These are phyloP conservation scores for Zaprionus bogoriensis DNA, from an alignment of 2,888 invertebrate species.

Conservation along the genomic window DNA sequence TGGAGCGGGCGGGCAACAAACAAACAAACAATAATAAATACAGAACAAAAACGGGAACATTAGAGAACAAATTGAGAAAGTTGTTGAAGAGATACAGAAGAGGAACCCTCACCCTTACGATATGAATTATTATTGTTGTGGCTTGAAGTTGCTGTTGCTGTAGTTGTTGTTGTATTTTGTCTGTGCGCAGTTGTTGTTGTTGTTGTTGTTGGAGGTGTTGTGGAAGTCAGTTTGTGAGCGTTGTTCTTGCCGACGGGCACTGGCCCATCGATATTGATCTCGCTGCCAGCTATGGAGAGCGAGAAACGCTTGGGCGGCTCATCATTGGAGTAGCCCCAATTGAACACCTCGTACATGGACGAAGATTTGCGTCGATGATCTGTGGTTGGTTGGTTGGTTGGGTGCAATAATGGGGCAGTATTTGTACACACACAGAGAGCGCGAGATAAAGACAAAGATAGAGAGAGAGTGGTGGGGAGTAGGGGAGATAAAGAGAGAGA, in stretches of 20 bases:
- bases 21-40: slow-evolving; percentile 9
- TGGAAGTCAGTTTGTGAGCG: slow-evolving; percentile 50
- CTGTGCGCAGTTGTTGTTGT: slow-evolving; percentile 75
- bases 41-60: slow-evolving; percentile 26
- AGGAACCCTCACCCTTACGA: slow-evolving; percentile 82
- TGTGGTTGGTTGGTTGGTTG: slow-evolving; percentile 52
- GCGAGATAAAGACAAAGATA: too few relatives aligned
- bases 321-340: slow-evolving; percentile 85
- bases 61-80: slow-evolving; percentile 22
- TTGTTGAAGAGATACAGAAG: slow-evolving; percentile 36
- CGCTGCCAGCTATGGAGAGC: slow-evolving; percentile 82
- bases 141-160: slow-evolving; percentile 55
- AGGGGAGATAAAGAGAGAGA: slow-evolving; percentile 1
- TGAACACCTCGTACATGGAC: slow-evolving; percentile 89
- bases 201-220: slow-evolving; percentile 35
- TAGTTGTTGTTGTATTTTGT: too few relatives aligned
- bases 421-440: not conserved
- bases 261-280: slow-evolving; percentile 83
- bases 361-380: slow-evolving; percentile 86
- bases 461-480: not conserved
- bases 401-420: slow-evolving; percentile 17
- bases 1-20: slow-evolving; percentile 37
- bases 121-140: slow-evolving; percentile 62
- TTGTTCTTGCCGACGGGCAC: slow-evolving; percentile 51
- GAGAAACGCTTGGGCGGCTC: slow-evolving; percentile 83